Base-by-base conservation (phyloP, 2,113 vertebrate species). In the Plotosus lineatus region DNA sequence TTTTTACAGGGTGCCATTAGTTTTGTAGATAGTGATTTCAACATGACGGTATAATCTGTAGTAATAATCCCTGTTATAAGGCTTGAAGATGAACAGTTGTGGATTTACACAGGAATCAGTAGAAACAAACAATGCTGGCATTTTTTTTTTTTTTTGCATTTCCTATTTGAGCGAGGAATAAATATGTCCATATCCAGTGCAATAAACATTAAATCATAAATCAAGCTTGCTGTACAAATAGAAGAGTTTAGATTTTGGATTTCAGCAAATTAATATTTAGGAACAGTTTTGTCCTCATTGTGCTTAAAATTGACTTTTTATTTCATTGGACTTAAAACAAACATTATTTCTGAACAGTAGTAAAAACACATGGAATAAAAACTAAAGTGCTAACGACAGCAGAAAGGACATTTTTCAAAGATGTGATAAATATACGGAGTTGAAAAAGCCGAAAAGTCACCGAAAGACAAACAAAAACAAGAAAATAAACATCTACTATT, bases 341-440 rank as follows among this genome's bases (percentile, higher is more conserved):
- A 38, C 38, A 66, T 73, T 75, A 48, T 28, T 80, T 72, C 36
- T 53, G 51, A 36, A 85, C 53, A 68, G 50, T 46, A 80, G 79
- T 40, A 46, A 74, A 79, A 31, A 82, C 12, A 3, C 6, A 63
- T 10, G 55, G 74, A 60, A 28, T 19, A 31, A 81, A n/a, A 73
- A 6, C 84, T 89, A 90, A 92, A 91, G 90, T 92, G 89, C 91
- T 90, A 89, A 12, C 0, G 15, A 82, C 44, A 85, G 28, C 55
- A 15, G 28, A 17, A 81, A 83, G 77, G 8, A 11, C 3, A 26
- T 38, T 10, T 10, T 65, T 50, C 53, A 80, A 78, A 83, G 8
- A 26, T 12, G 3, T 11, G 48, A 61, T 33, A 55, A 78, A 58
- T 77, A 73, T 21, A 83, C 81, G 40, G 51, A 42, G 12, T 58